Evolutionary conservation across 2,888 invertebrate species (phyloP).

Genomic region (Spatulosminthurus flaviceps): DNA sequence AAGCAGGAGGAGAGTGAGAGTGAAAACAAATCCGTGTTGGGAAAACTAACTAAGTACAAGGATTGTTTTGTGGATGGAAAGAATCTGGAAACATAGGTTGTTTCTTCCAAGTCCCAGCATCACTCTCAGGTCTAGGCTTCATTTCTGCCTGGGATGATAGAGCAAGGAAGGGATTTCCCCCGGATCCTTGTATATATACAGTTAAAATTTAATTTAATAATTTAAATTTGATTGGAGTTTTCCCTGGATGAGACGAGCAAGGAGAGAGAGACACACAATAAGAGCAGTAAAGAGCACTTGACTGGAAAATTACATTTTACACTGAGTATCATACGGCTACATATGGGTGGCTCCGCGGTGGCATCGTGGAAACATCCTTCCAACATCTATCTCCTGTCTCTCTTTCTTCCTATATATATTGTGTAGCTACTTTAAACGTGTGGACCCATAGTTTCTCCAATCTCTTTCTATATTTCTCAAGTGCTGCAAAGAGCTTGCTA

Average conservation of each 20-base stretch:
- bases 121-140: no score
- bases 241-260: conserved; percentile 40
- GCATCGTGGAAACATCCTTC: not conserved
- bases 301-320: conserved; percentile 47
- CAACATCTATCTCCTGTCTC: conserved; percentile 16
- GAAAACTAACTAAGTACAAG: conserved; percentile 9
- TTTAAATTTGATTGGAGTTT: conserved; percentile 47
- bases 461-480: not conserved
- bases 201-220: conserved; percentile 46
- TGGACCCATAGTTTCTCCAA: no score
- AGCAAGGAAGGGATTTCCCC: conserved; percentile 32
- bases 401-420: not conserved
- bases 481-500: no score
- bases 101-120: no score
- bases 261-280: conserved; percentile 41
- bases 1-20: not conserved
- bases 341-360: conserved; percentile 4
- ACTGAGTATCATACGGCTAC: conserved; percentile 23
- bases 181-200: no score
- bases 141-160: not conserved
- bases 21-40: conserved; percentile 21
- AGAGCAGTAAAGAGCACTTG: conserved; percentile 47
- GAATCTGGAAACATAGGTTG: not conserved
- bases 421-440: no score
- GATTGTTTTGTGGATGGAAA: conserved; percentile 10